Percentiles rank a stretch among this genome's conserved stretches.
Conservation (phyloP, 2,888 invertebrate species). For the Rhabditophanes sp. region DNA sequence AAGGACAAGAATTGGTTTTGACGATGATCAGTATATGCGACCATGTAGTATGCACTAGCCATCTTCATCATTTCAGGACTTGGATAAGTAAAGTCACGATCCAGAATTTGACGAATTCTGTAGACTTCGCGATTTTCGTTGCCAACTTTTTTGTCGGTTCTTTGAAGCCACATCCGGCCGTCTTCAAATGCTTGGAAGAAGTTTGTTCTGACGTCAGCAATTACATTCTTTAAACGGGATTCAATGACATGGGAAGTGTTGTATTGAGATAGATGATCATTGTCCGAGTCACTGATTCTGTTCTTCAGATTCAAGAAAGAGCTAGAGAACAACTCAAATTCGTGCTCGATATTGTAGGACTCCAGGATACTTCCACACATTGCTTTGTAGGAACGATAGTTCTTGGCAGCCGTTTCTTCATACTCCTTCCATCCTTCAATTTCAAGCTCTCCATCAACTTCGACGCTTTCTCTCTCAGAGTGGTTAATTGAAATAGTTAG, state of each 20-base stretch:
- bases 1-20: no score
- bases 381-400: slow-evolving; percentile 16
- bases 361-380: slow-evolving; percentile 14
- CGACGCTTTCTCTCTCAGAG: background rate
- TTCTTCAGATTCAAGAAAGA: slow-evolving; percentile 25
- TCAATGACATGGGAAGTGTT: background rate
- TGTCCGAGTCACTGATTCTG: slow-evolving; percentile 32
- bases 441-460: slow-evolving; percentile 1
- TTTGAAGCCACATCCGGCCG: no score
- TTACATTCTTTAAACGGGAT: slow-evolving; percentile 5
- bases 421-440: slow-evolving; percentile 10
- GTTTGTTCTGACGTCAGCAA: slow-evolving; percentile 1
- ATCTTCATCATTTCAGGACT: no score
- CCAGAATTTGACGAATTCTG: no score
- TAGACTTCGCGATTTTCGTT: no score
- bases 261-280: slow-evolving; percentile 32
- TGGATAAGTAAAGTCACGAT: no score
- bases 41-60: no score
- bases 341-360: slow-evolving; percentile 29
- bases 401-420: slow-evolving; percentile 7
- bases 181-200: slow-evolving; percentile 1
- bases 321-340: slow-evolving; percentile 33
- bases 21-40: no score
- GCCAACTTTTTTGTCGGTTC: no score
- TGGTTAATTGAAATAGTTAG: background rate